phyloP scores from a whole-genome alignment of 2,797 vertebrate species.

The Esox masquinongy region DNA sequence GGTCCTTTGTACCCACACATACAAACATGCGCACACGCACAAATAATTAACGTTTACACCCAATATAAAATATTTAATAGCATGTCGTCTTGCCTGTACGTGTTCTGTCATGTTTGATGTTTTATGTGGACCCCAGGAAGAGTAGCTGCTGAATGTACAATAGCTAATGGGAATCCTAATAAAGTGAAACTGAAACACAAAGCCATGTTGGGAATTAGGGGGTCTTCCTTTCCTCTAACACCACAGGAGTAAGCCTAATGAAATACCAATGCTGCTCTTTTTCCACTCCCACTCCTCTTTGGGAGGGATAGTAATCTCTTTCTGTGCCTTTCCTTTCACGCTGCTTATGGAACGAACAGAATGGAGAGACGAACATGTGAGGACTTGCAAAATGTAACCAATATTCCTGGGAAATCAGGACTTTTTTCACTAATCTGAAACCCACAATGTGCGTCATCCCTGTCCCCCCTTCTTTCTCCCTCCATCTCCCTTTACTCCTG shows the following conservation, averaged over 20 bases:
- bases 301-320: background rate
- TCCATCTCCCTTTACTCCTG: background rate
- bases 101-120: no score
- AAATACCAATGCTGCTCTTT: slow-evolving; percentile 44
- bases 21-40: slow-evolving; percentile 19
- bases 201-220: slow-evolving; percentile 50
- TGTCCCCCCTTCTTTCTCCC: background rate
- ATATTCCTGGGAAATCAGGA: slow-evolving; percentile 31
- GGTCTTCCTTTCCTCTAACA: slow-evolving; percentile 39
- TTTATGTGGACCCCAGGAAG: no score
- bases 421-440: background rate
- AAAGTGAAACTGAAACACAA: slow-evolving; percentile 13
- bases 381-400: slow-evolving; percentile 36
- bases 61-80: no score
- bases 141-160: no score
- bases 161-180: no score
- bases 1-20: slow-evolving; percentile 1
- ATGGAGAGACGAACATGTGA: slow-evolving; percentile 14
- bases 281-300: slow-evolving; percentile 9
- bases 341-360: slow-evolving; percentile 27
- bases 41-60: background rate
- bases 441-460: background rate
- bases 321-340: slow-evolving; percentile 11
- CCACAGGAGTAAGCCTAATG: slow-evolving; percentile 48
- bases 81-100: no score